Conservation (phyloP, 1,140 invertebrate species). For the Bombus difficillimus region DNA sequence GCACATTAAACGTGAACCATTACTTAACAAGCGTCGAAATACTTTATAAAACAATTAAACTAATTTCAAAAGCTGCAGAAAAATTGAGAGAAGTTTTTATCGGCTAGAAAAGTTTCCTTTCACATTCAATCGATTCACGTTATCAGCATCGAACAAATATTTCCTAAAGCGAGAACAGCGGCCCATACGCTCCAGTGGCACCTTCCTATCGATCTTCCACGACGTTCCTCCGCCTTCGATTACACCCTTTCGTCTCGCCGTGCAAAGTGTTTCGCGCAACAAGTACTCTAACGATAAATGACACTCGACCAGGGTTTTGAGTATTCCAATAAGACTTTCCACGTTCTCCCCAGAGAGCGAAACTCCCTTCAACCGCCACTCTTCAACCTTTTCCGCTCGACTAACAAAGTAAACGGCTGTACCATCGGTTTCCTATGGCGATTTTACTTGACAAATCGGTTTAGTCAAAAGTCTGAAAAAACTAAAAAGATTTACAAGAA, state of each 20-base stretch:
- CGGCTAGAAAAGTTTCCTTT: not conserved
- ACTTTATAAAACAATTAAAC: too few species aligned
- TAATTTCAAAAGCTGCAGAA: too few species aligned
- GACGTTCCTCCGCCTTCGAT: not conserved
- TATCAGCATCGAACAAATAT: not conserved
- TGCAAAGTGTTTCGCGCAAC: constrained; percentile 48
- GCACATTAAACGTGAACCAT: too few species aligned
- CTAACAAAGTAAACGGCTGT: not conserved
- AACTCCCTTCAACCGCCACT: not conserved
- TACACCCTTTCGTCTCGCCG: constrained; percentile 4
- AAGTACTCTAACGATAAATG: constrained; percentile 42
- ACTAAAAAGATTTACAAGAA: not conserved
- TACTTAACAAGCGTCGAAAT: too few species aligned
- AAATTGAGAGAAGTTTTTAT: not conserved
- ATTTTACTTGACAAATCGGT: not conserved
- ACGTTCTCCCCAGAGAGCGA: not conserved
- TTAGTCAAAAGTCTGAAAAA: too few species aligned
- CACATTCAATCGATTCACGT: not conserved
- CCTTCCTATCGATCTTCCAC: constrained; percentile 28
- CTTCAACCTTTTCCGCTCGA: not conserved
- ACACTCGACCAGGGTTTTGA: constrained; percentile 17
- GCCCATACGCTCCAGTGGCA: not conserved
- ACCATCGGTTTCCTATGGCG: not conserved
- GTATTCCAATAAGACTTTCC: constrained; percentile 4
- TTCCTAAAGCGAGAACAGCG: not conserved